A percentile compares a stretch with the other conserved stretches of the same genome.
Conservation (phyloP, 2,113 vertebrate genomes). For the Aegithalos caudatus region DNA sequence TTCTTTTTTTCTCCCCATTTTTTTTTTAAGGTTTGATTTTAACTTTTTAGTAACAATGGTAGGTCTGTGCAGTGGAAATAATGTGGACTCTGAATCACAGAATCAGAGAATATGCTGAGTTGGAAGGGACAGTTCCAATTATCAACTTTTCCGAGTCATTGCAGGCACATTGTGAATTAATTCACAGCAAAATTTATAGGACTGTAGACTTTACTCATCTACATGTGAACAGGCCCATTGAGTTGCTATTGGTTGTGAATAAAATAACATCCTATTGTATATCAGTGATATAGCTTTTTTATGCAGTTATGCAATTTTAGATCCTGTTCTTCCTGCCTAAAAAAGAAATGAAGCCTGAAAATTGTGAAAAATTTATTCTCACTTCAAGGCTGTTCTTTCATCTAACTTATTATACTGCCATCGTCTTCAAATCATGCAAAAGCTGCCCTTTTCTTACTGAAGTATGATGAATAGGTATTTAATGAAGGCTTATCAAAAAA, state of each 20-base stretch:
- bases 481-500: neutral
- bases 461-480: neutral
- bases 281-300: neutral
- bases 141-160: neutral
- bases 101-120: neutral
- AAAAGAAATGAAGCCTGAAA: conserved; percentile 13
- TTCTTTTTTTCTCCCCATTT: neutral
- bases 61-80: neutral
- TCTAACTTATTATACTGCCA: neutral
- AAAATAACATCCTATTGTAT: neutral
- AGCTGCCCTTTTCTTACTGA: neutral
- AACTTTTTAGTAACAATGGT: neutral
- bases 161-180: neutral
- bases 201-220: neutral
- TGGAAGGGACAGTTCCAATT: neutral
- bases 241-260: neutral
- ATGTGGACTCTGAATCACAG: neutral
- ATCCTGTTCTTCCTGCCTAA: neutral
- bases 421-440: neutral
- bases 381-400: conserved; percentile 10
- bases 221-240: neutral
- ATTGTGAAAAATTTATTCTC: neutral
- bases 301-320: neutral
- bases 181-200: neutral
- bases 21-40: neutral